These are phyloP conservation scores for Ictalurus furcatus DNA, from an alignment of 2,113 vertebrate genomes.

Conservation along the genomic window DNA sequence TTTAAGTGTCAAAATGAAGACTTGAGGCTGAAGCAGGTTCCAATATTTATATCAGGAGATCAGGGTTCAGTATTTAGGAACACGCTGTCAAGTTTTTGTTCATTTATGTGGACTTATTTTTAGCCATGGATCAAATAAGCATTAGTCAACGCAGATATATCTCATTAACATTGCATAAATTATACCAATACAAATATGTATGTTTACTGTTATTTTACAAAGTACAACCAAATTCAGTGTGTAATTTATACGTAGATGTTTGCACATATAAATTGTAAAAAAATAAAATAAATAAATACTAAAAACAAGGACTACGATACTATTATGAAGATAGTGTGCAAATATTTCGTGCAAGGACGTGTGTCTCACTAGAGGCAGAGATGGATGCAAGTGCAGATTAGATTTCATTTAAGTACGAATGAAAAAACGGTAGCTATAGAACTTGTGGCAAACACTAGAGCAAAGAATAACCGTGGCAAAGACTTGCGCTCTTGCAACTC, in stretches of 20 bases:
- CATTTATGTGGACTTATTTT: not conserved
- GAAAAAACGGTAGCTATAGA: too few species aligned
- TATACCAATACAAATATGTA: not conserved
- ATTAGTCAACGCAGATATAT: not conserved
- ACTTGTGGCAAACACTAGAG: too few species aligned
- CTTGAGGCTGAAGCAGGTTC: not conserved
- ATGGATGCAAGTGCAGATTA: too few species aligned
- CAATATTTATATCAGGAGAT: not conserved
- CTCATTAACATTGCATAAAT: not conserved
- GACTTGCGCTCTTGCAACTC: too few species aligned
- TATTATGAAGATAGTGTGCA: not conserved
- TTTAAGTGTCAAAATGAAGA: not conserved
- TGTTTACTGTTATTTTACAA: not conserved
- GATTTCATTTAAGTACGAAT: too few species aligned
- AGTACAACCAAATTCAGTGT: not conserved
- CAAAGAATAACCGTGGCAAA: too few species aligned
- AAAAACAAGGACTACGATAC: not conserved
- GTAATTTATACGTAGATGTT: not conserved
- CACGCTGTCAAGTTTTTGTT: not conserved
- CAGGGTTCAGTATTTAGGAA: not conserved
- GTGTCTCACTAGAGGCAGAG: too few species aligned
- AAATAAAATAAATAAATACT: too few species aligned
- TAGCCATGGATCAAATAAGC: not conserved
- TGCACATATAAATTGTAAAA: not conserved
- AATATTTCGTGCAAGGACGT: not conserved